Evolutionary conservation across 1,140 invertebrate species (phyloP), one percentile per base, ranked within the genome.

Genomic region (Drosophila kanapiae): DNA sequence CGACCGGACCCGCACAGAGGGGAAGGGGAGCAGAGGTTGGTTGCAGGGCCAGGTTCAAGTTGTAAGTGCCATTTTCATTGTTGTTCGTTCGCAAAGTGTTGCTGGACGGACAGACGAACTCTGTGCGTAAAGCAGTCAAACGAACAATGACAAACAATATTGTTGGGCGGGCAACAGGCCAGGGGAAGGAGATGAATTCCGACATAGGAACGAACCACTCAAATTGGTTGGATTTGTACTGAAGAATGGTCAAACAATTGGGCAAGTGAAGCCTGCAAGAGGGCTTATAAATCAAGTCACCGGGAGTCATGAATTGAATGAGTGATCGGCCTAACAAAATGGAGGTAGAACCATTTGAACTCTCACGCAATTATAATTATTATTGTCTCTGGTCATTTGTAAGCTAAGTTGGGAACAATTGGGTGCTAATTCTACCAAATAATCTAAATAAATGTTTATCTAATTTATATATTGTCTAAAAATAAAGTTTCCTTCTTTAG

Each of bases 141-240:
- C 69, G 62, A 38, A 83, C 69, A 82, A 75, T 68, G 64, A 70
- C 64, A 74, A 83, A 75, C 62, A 68, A 77, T 64, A 83, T 78
- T 68, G 69, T 48, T 23, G 43, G 49, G 14, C 29, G 33, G 18
- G 6, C 35, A 4, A 45, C 3, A 4, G 57, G 5, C 4, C 38
- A 7, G 38, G 6, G 13, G 3, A 38, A 7, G 38, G 38, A 37
- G 33, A 54, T 5, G 23, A 42, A 72, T 40, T 33, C 43, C 37
- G 23, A 42, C 43, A 40, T n/a, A 59, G 53, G 37, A 59, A 72
- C 38, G 37, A 37, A 45, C 62, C 62, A 49, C 62, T 75, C 42
- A 62, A 74, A 75, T 62, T 62, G 60, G 58, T 60, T 37, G 67
- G 51, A 67, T 35, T 65, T 64, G 60, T 57, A 64, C 23, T 59